A percentile compares a stretch with the other conserved stretches of the same genome.
Evolutionary conservation across 23 tunicate genomes (phyloP).

Genomic region (Halocynthia aurantium): DNA sequence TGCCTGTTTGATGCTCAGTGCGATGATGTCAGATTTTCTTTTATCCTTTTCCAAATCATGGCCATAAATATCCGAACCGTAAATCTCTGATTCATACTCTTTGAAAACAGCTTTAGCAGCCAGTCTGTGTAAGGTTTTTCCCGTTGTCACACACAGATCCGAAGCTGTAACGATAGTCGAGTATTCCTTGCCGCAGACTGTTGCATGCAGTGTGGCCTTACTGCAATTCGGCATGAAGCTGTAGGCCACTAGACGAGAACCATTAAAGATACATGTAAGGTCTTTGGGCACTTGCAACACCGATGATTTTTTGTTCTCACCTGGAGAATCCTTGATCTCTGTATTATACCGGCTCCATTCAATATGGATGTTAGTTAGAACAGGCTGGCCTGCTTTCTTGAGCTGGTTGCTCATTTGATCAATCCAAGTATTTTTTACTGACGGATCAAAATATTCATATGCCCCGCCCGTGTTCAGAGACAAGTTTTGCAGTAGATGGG

Average conservation of each 20-base stretch:
- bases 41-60: constrained; percentile 27
- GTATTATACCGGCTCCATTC: constrained; percentile 43
- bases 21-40: constrained; percentile 36
- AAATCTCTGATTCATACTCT: constrained; percentile 51
- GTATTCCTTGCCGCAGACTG: constrained; percentile 41
- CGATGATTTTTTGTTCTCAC: background rate
- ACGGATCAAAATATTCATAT: constrained; percentile 50
- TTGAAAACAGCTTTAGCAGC: constrained; percentile 56
- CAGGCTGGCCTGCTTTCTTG: constrained; percentile 49
- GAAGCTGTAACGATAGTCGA: constrained; percentile 47
- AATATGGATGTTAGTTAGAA: constrained; percentile 44
- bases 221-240: constrained; percentile 58
- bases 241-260: constrained; percentile 56
- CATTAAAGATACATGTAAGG: constrained; percentile 39
- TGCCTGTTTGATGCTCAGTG: constrained; percentile 43
- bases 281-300: constrained; percentile 52
- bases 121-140: constrained; percentile 58
- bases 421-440: constrained; percentile 56
- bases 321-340: background rate
- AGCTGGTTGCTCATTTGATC: constrained; percentile 40
- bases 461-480: constrained; percentile 57
- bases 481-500: constrained; percentile 35
- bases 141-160: constrained; percentile 31
- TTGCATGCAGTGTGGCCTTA: constrained; percentile 45
- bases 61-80: constrained; percentile 28